phyloP scores from a whole-genome alignment of 2,888 invertebrate genomes.

The Lomographa bimaculata region DNA sequence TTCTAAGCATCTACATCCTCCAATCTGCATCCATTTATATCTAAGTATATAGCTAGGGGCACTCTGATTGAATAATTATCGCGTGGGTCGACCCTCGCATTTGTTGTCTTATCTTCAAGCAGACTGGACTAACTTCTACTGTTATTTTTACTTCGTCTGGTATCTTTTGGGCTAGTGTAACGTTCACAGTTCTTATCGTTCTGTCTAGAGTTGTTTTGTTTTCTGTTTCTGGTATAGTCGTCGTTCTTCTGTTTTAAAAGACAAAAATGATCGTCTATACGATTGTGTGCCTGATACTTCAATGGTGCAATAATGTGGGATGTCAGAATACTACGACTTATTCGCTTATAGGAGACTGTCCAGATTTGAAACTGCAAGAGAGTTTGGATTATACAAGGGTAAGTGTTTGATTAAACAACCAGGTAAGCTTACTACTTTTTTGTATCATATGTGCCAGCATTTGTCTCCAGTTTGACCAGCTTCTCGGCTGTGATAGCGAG shows the following conservation, averaged over 20 bases:
- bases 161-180: constrained; percentile 32
- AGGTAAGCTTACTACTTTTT: too few relatives aligned
- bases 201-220: too few relatives aligned
- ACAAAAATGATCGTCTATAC: constrained; percentile 46
- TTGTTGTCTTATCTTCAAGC: constrained; percentile 41
- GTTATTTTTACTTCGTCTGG: too few relatives aligned
- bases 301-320: constrained; percentile 32
- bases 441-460: too few relatives aligned
- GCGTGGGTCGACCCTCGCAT: constrained; percentile 54
- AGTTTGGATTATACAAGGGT: constrained; percentile 71
- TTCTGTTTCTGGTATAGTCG: too few relatives aligned
- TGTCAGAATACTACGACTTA: constrained; percentile 35
- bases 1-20: constrained; percentile 34
- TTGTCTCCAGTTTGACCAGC: too few relatives aligned
- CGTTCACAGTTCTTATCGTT: neutral
- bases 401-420: constrained; percentile 25
- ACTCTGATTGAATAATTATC: constrained; percentile 71
- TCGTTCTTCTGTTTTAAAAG: too few relatives aligned
- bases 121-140: constrained; percentile 23
- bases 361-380: constrained; percentile 64
- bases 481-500: too few relatives aligned
- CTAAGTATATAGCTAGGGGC: constrained; percentile 50
- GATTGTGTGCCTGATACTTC: constrained; percentile 42
- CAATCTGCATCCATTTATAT: neutral
- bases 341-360: constrained; percentile 67